Conservation (phyloP, 2,797 vertebrate species). For the Coreius guichenoti region DNA sequence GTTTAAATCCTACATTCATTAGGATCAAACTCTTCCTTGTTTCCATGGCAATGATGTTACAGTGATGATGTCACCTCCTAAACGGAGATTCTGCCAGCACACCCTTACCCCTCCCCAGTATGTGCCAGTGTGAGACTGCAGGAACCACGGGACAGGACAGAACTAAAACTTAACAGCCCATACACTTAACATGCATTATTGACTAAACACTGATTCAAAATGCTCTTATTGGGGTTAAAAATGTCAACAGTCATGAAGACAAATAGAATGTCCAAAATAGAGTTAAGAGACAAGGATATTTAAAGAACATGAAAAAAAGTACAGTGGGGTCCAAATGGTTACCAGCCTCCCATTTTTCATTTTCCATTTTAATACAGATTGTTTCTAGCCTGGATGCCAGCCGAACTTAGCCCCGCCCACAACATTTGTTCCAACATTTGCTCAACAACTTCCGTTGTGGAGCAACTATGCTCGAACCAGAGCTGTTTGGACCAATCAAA, state of each 20-base stretch:
- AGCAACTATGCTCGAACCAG: no score
- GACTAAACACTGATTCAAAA: background rate
- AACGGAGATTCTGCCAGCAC: constrained; percentile 6
- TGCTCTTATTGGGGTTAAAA: background rate
- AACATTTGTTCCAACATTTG: no score
- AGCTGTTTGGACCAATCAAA: no score
- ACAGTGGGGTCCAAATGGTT: background rate
- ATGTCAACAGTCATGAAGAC: background rate
- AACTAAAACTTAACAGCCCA: background rate
- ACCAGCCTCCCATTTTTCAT: background rate
- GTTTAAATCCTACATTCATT: background rate
- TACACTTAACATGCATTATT: background rate
- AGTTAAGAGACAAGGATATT: background rate
- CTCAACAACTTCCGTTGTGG: no score
- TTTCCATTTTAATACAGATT: background rate
- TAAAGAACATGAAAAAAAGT: background rate
- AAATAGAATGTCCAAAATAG: background rate
- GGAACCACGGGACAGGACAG: background rate
- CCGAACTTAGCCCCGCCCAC: no score
- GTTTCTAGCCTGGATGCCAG: no score
- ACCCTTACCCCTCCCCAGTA: background rate
- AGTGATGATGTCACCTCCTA: background rate
- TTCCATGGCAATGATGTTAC: constrained; percentile 1
- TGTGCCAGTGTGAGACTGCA: background rate
- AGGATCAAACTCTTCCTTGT: background rate